Conservation (phyloP, 2,888 invertebrate species). For the Polyommatus icarus region DNA sequence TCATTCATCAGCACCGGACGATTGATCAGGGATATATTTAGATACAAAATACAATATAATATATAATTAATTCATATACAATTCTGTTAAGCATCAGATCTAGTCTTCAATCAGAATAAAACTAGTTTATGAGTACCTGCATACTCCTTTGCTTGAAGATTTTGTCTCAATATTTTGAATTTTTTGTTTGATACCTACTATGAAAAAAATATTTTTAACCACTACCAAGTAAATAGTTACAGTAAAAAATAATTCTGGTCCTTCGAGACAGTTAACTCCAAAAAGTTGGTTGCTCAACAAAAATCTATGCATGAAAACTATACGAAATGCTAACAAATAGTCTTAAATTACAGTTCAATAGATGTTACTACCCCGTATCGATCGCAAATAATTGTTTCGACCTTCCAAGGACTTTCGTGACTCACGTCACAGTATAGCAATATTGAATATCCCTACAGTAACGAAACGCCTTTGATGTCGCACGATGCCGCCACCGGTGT, state of each 20-base stretch:
- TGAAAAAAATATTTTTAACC: neutral
- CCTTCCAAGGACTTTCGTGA: conserved; percentile 29
- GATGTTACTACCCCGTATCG: conserved; percentile 1
- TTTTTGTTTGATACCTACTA: too few species aligned
- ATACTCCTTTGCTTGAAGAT: neutral
- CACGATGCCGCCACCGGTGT: too few species aligned
- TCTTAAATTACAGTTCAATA: neutral
- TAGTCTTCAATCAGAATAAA: neutral
- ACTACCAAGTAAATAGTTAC: too few species aligned
- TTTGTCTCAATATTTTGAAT: neutral
- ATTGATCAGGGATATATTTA: conserved; percentile 25
- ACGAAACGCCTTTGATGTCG: too few species aligned
- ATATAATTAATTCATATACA: neutral
- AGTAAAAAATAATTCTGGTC: neutral
- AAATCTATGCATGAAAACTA: neutral
- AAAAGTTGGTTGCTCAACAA: neutral
- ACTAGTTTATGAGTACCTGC: neutral
- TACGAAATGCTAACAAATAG: neutral
- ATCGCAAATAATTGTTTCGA: conserved; percentile 23
- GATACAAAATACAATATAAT: neutral
- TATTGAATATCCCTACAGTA: too few species aligned
- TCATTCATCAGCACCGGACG: neutral
- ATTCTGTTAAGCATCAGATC: neutral
- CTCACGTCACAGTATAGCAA: too few species aligned
- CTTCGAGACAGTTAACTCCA: neutral